Evolutionary conservation across 2,113 vertebrate species (phyloP), one percentile per base, ranked within the genome.

Genomic region (Thryonomys swinderianus): DNA sequence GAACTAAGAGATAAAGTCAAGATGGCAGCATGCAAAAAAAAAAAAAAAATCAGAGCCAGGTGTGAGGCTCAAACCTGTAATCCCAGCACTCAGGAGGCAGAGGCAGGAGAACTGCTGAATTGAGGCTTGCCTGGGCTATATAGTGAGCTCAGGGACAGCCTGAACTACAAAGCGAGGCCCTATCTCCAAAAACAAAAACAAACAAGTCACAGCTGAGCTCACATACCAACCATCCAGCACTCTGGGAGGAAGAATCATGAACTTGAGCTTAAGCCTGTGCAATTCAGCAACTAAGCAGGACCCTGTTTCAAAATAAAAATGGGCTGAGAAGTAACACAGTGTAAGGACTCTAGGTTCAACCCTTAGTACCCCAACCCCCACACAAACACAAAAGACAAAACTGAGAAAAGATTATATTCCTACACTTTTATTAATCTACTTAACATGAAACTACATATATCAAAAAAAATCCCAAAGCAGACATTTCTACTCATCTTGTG

Each of bases 391-490:
- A 30, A 64, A 30, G 14, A n/a, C n/a, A 71, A 37, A 69, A 42
- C 3, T 73, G 69, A 73, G 69, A 4, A 85, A 13, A 64, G 62
- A 73, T 85, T 89, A 74, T 71, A 82, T 37, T 85, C 27, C 11
- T 87, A 45, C 4, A 79, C 45, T 1, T 85, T 87, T 61, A 69
- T 32, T 64, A 42, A 76, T n/a, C 59, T 85, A 69, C 78, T 85
- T 42, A 91, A n/a, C 5, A 85, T 40, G n/a, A 88, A 85, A 55
- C 12, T 64, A 74, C 9, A 67, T 23, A 83, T 7, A 87, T 1
- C 20, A 73, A 37, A 92, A 18, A 71, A 85, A 96, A 85, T 91
- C 12, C 53, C 55, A 67, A 55, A 25, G n/a, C 59, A 88, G 73
- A 91, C 18, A 27, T 67, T 76, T 62, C 78, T 93, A 57, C 30